phyloP scores from a whole-genome alignment of 2,797 vertebrate species.

The Acropternis orthonyx region DNA sequence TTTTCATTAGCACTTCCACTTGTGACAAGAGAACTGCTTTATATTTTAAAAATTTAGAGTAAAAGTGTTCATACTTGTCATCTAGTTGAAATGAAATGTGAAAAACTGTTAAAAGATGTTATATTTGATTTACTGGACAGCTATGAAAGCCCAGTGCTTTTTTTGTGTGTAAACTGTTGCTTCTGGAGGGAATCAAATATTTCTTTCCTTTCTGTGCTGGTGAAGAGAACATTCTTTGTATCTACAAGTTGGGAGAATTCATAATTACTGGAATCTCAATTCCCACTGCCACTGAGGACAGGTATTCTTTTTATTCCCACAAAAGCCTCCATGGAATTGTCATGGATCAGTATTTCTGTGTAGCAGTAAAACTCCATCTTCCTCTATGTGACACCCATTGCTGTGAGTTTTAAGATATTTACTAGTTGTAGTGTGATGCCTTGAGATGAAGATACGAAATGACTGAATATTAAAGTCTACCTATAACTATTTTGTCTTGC shows the following conservation, averaged over 20 bases:
- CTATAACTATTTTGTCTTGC: not conserved
- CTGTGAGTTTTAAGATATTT: not conserved
- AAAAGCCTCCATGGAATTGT: not conserved
- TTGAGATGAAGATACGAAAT: not conserved
- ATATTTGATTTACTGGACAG: not conserved
- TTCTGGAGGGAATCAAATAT: not conserved
- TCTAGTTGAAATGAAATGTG: not conserved
- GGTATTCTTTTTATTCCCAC: not conserved
- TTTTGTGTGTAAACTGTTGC: not conserved
- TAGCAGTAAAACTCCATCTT: not conserved
- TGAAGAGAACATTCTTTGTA: not conserved
- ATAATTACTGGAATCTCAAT: not conserved
- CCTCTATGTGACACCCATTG: not conserved
- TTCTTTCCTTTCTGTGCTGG: not conserved
- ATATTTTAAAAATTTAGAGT: not conserved
- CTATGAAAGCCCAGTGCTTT: not conserved
- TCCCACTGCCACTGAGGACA: not conserved
- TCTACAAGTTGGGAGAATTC: not conserved
- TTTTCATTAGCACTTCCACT: slow-evolving; percentile 18
- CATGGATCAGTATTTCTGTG: not conserved
- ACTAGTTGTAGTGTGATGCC: not conserved
- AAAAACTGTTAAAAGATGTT: not conserved
- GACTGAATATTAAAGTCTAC: not conserved
- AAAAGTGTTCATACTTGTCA: not conserved
- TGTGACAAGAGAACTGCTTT: not conserved